Base-by-base conservation (phyloP, 2,113 vertebrate genomes). In the Hiodon tergisus region DNA sequence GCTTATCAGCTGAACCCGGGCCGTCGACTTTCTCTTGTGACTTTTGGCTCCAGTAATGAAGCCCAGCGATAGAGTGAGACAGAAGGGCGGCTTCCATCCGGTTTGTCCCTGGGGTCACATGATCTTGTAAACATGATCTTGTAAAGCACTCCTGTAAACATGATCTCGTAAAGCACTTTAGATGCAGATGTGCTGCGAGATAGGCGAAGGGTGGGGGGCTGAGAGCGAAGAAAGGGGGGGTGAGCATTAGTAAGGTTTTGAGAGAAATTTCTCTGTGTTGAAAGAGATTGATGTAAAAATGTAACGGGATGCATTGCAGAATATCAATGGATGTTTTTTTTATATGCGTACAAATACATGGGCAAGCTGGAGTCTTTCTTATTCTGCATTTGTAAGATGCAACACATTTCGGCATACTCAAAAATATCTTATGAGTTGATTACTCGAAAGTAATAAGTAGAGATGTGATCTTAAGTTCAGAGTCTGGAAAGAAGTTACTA, bases 61-160 rank as follows among this genome's bases (percentile, higher is more conserved):
- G 73, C 53, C 16, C 16, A 65, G 48, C 16, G 51, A n/a, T 51
- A 55, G 66, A 16, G 4, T 59, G 31, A 48, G 46, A 68, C 17
- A 48, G 65, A 4, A 72, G 78, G 60, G 72, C 75, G 31, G 74
- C 77, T 47, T 67, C 61, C 59, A 73, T 86, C 85, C 82, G 86
- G 80, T 84, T 82, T 80, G 60, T 73, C 76, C 11, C 13, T 67
- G 14, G 68, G 51, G 10, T 5, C 5, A 67, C 50, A 4, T 3
- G 14, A 55, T n/a, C 2, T 8, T 16, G 14, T 74, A 31, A 58
- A 69, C 75, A 50, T 54, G 55, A n/a, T 47, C 65, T 3, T 47
- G 31, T 71, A n/a, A n/a, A n/a, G n/a, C n/a, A n/a, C n/a, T n/a
- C 2, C 6, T 16, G 14, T 74, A 31, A 58, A 69, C 75, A 50